Evolutionary conservation across 2,797 vertebrate species (phyloP).

Genomic region (Schizopygopsis pylzovi): DNA sequence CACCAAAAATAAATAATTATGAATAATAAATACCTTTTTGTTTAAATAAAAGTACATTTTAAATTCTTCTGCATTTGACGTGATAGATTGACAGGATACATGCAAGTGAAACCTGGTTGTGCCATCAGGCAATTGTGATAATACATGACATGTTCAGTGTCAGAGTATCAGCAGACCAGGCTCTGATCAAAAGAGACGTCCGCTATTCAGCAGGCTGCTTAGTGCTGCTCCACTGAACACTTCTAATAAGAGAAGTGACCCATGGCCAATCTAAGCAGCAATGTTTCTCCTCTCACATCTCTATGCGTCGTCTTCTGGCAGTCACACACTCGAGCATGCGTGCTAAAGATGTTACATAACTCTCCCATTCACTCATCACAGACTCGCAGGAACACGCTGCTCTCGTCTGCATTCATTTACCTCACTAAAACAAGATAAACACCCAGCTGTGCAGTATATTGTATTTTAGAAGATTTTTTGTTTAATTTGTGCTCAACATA

Average conservation of each 20-base stretch:
- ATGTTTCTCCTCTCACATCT: conserved; percentile 64
- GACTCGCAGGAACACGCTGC: conserved; percentile 69
- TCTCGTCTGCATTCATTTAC: conserved; percentile 5
- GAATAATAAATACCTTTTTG: not conserved
- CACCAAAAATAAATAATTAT: not conserved
- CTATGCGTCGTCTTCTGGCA: conserved; percentile 73
- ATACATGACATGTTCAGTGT: not conserved
- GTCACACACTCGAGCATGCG: conserved; percentile 84
- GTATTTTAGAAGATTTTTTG: not conserved
- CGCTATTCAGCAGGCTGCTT: conserved; percentile 72
- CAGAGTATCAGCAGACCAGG: conserved; percentile 61
- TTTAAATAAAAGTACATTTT: not conserved
- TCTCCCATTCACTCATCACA: conserved; percentile 78
- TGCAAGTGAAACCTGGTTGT: not conserved
- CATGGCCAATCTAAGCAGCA: conserved; percentile 67
- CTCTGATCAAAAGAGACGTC: conserved; percentile 67
- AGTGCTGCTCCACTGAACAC: conserved; percentile 65
- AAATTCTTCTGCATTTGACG: not conserved
- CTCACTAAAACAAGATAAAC: not conserved
- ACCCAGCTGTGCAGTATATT: not conserved
- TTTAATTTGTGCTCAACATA: not conserved
- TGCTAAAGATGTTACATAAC: conserved; percentile 82
- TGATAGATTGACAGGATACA: not conserved
- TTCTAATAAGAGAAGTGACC: conserved; percentile 75
- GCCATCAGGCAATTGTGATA: not conserved